Evolutionary conservation across 2,888 invertebrate genomes (phyloP).

Genomic region (Aporophyla lueneburgensis): DNA sequence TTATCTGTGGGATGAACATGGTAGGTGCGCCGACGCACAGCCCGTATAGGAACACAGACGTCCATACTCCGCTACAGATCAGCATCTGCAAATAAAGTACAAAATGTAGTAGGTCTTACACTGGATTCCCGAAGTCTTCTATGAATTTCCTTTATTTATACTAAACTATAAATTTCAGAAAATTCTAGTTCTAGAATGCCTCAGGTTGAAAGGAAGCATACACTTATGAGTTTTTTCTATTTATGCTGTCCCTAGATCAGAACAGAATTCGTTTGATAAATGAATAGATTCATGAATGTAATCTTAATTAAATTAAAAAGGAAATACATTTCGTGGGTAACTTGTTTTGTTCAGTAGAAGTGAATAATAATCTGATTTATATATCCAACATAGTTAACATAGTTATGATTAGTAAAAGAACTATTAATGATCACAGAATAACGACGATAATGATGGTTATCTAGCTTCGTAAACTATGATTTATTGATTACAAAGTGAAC

Average conservation of each 20-base stretch:
- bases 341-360: neutral
- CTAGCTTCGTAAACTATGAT: neutral
- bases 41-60: constrained; percentile 63
- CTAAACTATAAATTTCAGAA: neutral
- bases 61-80: constrained; percentile 68
- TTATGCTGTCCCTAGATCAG: neutral
- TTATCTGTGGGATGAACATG: constrained; percentile 71
- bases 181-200: neutral
- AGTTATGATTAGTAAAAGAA: too few relatives aligned
- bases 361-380: neutral
- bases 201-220: neutral
- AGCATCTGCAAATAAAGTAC: constrained; percentile 57
- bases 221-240: neutral
- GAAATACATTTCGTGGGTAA: neutral
- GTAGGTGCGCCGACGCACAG: constrained; percentile 69
- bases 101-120: neutral
- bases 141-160: neutral
- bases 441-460: neutral
- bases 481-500: neutral
- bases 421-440: neutral
- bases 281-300: neutral
- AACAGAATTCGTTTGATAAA: too few relatives aligned
- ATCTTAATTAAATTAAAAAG: neutral
- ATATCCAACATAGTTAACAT: neutral
- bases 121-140: neutral